Evolutionary conservation across 2,113 vertebrate species (phyloP).

Genomic region (Centrocercus urophasianus): DNA sequence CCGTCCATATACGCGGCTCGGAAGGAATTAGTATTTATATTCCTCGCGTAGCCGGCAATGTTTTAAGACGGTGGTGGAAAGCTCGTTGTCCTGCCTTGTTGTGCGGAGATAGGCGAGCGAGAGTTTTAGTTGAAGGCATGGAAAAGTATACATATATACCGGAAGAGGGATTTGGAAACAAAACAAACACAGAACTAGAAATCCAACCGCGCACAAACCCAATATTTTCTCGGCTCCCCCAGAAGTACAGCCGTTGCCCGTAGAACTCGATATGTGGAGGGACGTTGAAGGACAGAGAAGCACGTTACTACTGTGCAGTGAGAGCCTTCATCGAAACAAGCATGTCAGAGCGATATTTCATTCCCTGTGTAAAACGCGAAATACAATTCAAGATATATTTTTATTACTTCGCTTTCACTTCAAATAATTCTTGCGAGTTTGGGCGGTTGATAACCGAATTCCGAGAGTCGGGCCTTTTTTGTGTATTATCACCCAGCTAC

Average conservation of each 20-base stretch:
- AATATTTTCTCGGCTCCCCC: background rate
- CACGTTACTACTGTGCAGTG: background rate
- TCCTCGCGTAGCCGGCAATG: background rate
- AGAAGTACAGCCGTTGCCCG: background rate
- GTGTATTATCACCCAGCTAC: background rate
- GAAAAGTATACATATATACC: background rate
- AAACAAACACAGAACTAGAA: background rate
- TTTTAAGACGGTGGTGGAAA: background rate
- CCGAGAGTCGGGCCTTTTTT: background rate
- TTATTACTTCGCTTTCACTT: background rate
- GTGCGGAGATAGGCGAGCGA: background rate
- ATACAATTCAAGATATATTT: background rate
- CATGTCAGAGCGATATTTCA: background rate
- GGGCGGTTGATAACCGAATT: background rate
- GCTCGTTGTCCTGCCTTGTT: background rate
- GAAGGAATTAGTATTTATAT: background rate
- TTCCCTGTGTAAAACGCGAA: background rate
- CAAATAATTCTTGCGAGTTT: background rate
- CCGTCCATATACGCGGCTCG: background rate
- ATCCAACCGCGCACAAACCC: fast-evolving
- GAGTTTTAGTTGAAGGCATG: background rate
- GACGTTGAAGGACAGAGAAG: background rate
- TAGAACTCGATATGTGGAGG: background rate
- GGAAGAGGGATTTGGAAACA: conserved; percentile 7
- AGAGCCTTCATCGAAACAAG: background rate